Base-by-base conservation (phyloP, 2,797 vertebrate species). In the Eupleurogrammus muticus region DNA sequence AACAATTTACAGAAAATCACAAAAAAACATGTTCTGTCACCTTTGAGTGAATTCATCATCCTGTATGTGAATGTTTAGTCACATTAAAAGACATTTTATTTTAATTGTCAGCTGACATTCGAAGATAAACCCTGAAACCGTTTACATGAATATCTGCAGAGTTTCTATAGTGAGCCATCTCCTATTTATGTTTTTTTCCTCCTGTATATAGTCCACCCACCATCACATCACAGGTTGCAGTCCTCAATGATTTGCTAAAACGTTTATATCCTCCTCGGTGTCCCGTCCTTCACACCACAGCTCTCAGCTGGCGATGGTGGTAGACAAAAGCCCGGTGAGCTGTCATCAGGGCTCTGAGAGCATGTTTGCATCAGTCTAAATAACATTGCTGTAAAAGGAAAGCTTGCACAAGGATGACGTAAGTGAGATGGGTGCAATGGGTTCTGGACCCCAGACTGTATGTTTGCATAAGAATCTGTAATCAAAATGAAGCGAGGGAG, bases 301-400 rank as follows among this genome's bases (percentile, higher is more conserved):
- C 66, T 77, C 70, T 79, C 44, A 66, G 52, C 56, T 16, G 35
- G 48, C 52, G n/a, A 49, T 1, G 48, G 50, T 5, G 51, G 48
- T 14, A 61, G 48, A 64, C 52, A 42, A 66, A 34, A 52, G 21
- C 38, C 13, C 35, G 65, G 35, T 16, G 32, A 5, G 9, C 75
- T 69, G 56, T 81, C 36, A 0, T 34, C 66, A 70, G 14, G 0
- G 20, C 35, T 63, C 66, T 74, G 55, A 84, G 63, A 84, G 61
- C 63, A 48, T 73, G 56, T 35, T 40, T 16, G 49, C 14, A 35
- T 67, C 72, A 42, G 40, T 65, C 44, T 52, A 47, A 0, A 49
- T 72, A 21, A 59, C 60, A 0, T 58, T 62, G 28, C 42, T 70
- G 35, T 9, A 12, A 20, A 19, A 53, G 47, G 1, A 2, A 58